Base-by-base conservation (phyloP, 37 sponge, comb jelly and placozoan genomes). In the Corticium candelabrum region DNA sequence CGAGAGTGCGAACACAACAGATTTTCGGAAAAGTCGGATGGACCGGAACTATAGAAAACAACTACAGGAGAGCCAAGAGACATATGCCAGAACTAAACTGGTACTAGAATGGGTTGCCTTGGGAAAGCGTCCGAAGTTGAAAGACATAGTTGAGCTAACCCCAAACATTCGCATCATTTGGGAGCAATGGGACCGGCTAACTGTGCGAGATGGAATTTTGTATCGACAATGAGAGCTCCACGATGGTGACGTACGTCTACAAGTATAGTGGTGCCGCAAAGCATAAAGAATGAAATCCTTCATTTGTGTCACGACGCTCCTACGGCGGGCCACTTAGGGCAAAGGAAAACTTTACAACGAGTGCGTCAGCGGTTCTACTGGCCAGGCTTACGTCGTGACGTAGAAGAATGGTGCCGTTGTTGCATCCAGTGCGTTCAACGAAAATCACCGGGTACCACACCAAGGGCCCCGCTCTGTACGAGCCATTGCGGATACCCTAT, bases 101-200 rank as follows among this genome's bases (percentile, higher is more conserved):
- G n/a, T n/a, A n/a, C n/a, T n/a, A n/a, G n/a, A n/a, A n/a, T n/a
- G n/a, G n/a, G n/a, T n/a, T n/a, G n/a, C n/a, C n/a, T n/a, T n/a
- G n/a, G n/a, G n/a, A n/a, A n/a, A n/a, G n/a, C n/a, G n/a, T n/a
- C n/a, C n/a, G n/a, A n/a, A n/a, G n/a, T n/a, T n/a, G n/a, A n/a
- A n/a, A n/a, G n/a, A n/a, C n/a, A n/a, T n/a, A n/a, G n/a, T n/a
- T n/a, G n/a, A n/a, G n/a, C n/a, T n/a, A n/a, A n/a, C n/a, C n/a
- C n/a, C n/a, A n/a, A n/a, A n/a, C n/a, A n/a, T n/a, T n/a, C 82
- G 67, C 30, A 74, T 57, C 40, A 75, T 81, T 7, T 39, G 2
- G 3, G 67, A 81, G 40, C 37, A n/a, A n/a, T n/a, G 11, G 62
- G 62, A n/a, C 2, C 3, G 29, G 62, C 21, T 50, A 11, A 27